Evolutionary conservation across 2,113 vertebrate genomes (phyloP), one percentile per base, ranked within the genome.

Genomic region (Ceyx melanurus): DNA sequence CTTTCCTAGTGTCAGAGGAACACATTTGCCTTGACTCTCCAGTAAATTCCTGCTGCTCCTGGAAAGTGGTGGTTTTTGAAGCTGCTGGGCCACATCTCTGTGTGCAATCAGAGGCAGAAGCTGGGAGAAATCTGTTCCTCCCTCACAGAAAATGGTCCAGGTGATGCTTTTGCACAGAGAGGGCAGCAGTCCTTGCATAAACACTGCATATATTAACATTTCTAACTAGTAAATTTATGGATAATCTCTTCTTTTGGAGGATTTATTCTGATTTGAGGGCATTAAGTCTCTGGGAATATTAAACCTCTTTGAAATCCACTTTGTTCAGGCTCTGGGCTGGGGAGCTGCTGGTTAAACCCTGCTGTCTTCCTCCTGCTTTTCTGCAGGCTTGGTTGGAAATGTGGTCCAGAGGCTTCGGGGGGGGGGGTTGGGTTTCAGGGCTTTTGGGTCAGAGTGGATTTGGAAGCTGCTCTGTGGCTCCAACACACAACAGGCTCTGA

Each of bases 211-310:
- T 89, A 62, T 90, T 90, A 84, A 90, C 91, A 89, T 94, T 93
- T 95, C 80, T 91, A 90, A 91, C 82, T 89, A 87, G 89, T 89
- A 95, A 95, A 91, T 94, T 94, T 96, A 75, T 92, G 94, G 94
- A 82, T 96, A 90, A 94, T 94, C 93, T 95, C 82, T 85, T 95
- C 87, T 95, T 94, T 84, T 80, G 23, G 76, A 86, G 91, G 93
- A 91, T 96, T 95, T 96, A 46, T 92, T 95, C 68, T 76, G 89
- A 91, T 95, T 84, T 90, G 93, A 86, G 79, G 80, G 92, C 58
- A 91, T 95, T 95, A 95, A 95, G 56, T 45, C 65, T 45, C 70
- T 51, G 65, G 89, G 87, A 89, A 95, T 91, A 94, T 92, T 70
- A 95, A 95, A 92, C 89, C 93, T 89, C 84, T 87, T 80, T 88